Evolutionary conservation across 2,797 vertebrate species (phyloP).

Genomic region (Hypotaenidia okinawae): DNA sequence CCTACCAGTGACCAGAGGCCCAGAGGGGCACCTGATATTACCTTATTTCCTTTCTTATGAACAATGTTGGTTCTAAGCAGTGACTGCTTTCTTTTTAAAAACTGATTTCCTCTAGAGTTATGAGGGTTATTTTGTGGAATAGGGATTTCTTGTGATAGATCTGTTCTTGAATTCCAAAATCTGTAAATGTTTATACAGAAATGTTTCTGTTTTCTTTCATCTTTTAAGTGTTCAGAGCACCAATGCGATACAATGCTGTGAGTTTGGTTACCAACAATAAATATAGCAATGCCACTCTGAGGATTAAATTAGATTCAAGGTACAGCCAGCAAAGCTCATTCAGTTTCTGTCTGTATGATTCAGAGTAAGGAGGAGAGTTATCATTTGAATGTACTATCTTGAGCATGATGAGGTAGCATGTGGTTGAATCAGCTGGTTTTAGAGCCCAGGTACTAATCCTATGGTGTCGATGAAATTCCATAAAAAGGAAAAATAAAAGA

Average conservation of each 20-base stretch:
- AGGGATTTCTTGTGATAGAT: not conserved
- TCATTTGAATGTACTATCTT: not conserved
- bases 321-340: not conserved
- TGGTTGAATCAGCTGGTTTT: not conserved
- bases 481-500: constrained; percentile 1
- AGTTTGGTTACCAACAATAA: not conserved
- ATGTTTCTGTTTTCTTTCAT: not conserved
- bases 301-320: not conserved
- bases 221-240: not conserved
- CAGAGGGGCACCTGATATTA: not conserved
- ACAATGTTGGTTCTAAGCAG: not conserved
- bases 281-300: not conserved
- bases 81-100: not conserved
- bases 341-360: not conserved
- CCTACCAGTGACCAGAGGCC: not conserved
- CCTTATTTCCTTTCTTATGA: not conserved
- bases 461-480: not conserved
- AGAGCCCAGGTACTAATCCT: not conserved
- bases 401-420: not conserved
- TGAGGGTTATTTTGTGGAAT: not conserved
- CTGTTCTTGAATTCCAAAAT: not conserved
- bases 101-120: not conserved
- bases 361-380: not conserved
- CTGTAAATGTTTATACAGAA: not conserved
- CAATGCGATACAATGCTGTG: fast-evolving